phyloP scores from a whole-genome alignment of 1,140 invertebrate species.

The Ooceraea biroi region DNA sequence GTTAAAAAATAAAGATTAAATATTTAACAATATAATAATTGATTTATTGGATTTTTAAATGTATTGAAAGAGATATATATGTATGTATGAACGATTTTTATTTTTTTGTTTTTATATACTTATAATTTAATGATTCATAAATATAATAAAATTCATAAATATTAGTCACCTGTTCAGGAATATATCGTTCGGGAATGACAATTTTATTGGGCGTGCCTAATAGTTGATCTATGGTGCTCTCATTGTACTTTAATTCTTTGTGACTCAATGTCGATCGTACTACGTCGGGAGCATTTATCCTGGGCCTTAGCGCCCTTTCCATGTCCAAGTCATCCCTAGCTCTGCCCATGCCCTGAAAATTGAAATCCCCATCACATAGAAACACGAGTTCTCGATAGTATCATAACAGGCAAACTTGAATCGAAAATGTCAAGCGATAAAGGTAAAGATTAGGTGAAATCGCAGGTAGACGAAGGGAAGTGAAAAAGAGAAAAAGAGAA shows the following conservation, averaged over 20 bases:
- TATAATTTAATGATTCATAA: neutral
- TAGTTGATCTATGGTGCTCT: slow-evolving; percentile 94
- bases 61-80: neutral
- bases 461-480: slow-evolving; percentile 2
- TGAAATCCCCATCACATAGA: neutral
- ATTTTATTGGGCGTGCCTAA: slow-evolving; percentile 95
- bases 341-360: slow-evolving; percentile 87
- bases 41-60: no score
- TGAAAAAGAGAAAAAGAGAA: neutral
- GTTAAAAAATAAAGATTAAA: neutral
- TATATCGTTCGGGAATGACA: slow-evolving; percentile 95
- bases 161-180: slow-evolving; percentile 92
- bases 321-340: slow-evolving; percentile 95
- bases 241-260: slow-evolving; percentile 89
- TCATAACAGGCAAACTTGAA: neutral
- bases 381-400: neutral
- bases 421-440: neutral
- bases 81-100: neutral
- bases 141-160: neutral
- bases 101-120: neutral
- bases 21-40: slow-evolving; percentile 11
- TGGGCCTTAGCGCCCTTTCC: slow-evolving; percentile 91
- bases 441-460: slow-evolving; percentile 1
- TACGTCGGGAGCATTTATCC: slow-evolving; percentile 93
- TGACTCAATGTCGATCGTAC: slow-evolving; percentile 92